Evolutionary conservation across 2,888 invertebrate species (phyloP).

Genomic region (Villa cingulata): DNA sequence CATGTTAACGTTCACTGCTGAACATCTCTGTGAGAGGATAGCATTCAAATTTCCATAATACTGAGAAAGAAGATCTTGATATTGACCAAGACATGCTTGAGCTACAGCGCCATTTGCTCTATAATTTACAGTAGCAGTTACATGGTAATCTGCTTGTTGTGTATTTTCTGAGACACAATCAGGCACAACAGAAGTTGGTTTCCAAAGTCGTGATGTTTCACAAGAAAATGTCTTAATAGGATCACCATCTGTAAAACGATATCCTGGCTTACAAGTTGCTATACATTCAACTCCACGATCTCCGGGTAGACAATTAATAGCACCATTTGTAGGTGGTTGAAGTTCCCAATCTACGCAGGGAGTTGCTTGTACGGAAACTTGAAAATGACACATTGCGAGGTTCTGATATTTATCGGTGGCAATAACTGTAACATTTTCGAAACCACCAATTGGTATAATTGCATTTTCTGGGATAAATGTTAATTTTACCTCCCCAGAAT

Average conservation of each 20-base stretch:
- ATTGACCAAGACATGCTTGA: slow-evolving; percentile 67
- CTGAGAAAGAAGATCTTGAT: slow-evolving; percentile 68
- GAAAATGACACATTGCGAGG: slow-evolving; percentile 81
- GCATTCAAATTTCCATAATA: slow-evolving; percentile 67
- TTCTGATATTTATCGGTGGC: slow-evolving; percentile 81
- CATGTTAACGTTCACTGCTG: slow-evolving; percentile 87
- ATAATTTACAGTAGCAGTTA: slow-evolving; percentile 72
- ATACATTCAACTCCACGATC: slow-evolving; percentile 73
- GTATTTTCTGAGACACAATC: slow-evolving; percentile 93
- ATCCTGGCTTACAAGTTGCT: slow-evolving; percentile 79
- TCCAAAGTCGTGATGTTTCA: slow-evolving; percentile 68
- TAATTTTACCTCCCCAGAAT: slow-evolving; percentile 75
- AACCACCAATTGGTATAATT: slow-evolving; percentile 70
- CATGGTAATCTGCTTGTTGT: slow-evolving; percentile 88
- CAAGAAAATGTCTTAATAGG: slow-evolving; percentile 77
- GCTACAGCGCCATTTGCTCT: slow-evolving; percentile 83
- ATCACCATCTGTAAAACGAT: slow-evolving; percentile 81
- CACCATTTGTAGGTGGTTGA: slow-evolving; percentile 76
- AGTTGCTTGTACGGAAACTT: slow-evolving; percentile 83
- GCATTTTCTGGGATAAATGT: slow-evolving; percentile 73
- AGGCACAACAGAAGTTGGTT: slow-evolving; percentile 78
- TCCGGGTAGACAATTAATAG: slow-evolving; percentile 70
- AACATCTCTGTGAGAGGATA: slow-evolving; percentile 79
- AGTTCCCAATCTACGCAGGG: slow-evolving; percentile 93
- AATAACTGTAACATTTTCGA: slow-evolving; percentile 83